Evolutionary conservation across 2,888 invertebrate species (phyloP).

Genomic region (Dascillus cervinus): DNA sequence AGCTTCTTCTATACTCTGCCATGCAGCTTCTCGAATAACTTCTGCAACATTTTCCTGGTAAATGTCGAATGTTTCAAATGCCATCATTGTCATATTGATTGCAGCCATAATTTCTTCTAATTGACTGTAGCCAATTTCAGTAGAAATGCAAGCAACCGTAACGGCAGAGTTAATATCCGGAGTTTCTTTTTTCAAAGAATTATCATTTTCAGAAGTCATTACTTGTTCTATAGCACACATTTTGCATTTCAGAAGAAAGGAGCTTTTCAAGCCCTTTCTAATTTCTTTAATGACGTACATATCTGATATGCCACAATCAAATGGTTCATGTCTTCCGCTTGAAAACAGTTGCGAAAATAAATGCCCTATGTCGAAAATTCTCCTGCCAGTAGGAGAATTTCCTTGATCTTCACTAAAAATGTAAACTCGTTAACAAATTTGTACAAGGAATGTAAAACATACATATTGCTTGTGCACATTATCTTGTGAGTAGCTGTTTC

Average conservation of each 20-base stretch:
- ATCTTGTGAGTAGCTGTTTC: no score
- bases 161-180: conserved; percentile 3
- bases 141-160: neutral
- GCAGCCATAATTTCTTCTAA: conserved; percentile 6
- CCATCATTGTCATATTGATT: conserved; percentile 4
- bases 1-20: conserved; percentile 3
- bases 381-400: neutral
- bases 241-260: conserved; percentile 4
- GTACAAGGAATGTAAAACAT: no score
- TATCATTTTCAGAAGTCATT: neutral
- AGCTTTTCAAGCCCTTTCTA: conserved; percentile 1
- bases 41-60: conserved; percentile 1
- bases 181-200: neutral
- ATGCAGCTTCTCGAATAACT: neutral
- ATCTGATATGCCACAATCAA: conserved; percentile 1
- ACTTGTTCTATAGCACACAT: conserved; percentile 3
- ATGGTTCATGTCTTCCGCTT: conserved; percentile 1
- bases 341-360: neutral
- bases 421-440: no score
- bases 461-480: no score
- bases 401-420: no score
- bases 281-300: conserved; percentile 3
- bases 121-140: conserved; percentile 5
- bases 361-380: conserved; percentile 1
- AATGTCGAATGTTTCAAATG: neutral